Evolutionary conservation across 2,888 invertebrate species (phyloP).

Genomic region (Diaperis boleti): DNA sequence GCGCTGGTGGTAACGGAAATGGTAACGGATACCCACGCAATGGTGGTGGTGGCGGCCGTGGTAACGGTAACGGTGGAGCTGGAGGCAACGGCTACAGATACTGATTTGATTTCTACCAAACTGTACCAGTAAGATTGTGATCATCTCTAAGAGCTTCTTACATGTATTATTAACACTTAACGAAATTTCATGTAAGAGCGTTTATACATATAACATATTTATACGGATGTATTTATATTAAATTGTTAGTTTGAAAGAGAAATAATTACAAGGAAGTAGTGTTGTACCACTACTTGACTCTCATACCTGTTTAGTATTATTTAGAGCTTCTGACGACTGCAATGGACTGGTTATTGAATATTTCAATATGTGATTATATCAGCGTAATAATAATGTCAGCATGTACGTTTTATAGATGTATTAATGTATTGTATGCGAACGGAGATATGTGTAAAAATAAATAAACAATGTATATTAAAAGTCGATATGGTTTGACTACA

Average conservation of each 20-base stretch:
- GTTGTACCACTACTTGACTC: no score
- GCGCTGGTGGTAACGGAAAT: conserved; percentile 47
- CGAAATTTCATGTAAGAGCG: no score
- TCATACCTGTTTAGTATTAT: conserved; percentile 9
- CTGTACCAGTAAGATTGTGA: not conserved
- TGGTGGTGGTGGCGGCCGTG: conserved; percentile 51
- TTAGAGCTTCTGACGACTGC: conserved; percentile 35
- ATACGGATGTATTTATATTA: no score
- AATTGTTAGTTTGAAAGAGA: no score
- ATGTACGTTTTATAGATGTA: not conserved
- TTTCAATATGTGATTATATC: conserved; percentile 26
- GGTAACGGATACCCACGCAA: conserved; percentile 42
- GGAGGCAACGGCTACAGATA: conserved; percentile 49
- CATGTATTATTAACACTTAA: not conserved
- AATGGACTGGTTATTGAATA: conserved; percentile 40
- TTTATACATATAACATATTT: no score
- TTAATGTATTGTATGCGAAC: not conserved
- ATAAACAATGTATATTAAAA: not conserved
- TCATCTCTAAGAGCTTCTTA: not conserved
- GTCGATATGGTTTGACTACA: no score
- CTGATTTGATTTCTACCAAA: conserved; percentile 9
- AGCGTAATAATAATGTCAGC: not conserved
- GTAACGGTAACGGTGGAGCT: conserved; percentile 48
- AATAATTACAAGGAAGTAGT: no score
- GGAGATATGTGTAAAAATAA: not conserved